These are phyloP conservation scores for Cyclophora punctaria DNA, from an alignment of 2,888 invertebrate genomes.

Conservation along the genomic window DNA sequence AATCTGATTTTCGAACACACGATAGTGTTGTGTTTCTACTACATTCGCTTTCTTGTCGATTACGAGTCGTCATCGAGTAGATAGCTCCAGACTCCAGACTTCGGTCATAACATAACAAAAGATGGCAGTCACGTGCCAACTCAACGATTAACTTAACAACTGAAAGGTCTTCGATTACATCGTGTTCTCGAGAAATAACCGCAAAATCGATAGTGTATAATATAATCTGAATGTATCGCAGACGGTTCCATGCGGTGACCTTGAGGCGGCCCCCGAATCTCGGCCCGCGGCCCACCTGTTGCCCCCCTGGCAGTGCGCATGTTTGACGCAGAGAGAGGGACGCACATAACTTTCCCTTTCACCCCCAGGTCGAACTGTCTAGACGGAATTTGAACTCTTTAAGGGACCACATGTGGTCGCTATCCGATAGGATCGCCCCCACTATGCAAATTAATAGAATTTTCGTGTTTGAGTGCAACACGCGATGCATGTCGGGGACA, in stretches of 20 bases:
- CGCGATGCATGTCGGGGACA: background rate
- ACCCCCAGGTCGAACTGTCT: slow-evolving; percentile 67
- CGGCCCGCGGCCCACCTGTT: slow-evolving; percentile 56
- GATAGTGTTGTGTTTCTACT: too few species aligned
- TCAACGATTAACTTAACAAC: background rate
- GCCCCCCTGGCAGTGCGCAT: slow-evolving; percentile 56
- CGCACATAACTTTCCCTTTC: slow-evolving; percentile 41
- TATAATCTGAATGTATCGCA: slow-evolving; percentile 61
- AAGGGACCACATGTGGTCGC: slow-evolving; percentile 43
- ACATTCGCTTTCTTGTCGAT: too few species aligned
- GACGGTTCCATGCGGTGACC: slow-evolving; percentile 71
- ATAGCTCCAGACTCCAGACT: too few species aligned
- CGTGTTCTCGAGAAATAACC: slow-evolving; percentile 34
- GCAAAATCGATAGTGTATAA: slow-evolving; percentile 56
- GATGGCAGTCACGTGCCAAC: background rate
- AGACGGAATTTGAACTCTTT: slow-evolving; percentile 70
- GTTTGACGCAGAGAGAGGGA: slow-evolving; percentile 57
- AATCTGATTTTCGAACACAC: too few species aligned
- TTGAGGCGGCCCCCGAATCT: slow-evolving; percentile 47
- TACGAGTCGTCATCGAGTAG: too few species aligned
- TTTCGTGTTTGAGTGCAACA: slow-evolving; percentile 13
- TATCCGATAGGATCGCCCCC: slow-evolving; percentile 29
- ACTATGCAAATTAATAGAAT: slow-evolving; percentile 38
- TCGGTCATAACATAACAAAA: too few species aligned
- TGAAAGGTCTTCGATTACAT: background rate